Evolutionary conservation across 1,140 invertebrate genomes (phyloP), one percentile per base, ranked within the genome.

Genomic region (Papilio dardanus): DNA sequence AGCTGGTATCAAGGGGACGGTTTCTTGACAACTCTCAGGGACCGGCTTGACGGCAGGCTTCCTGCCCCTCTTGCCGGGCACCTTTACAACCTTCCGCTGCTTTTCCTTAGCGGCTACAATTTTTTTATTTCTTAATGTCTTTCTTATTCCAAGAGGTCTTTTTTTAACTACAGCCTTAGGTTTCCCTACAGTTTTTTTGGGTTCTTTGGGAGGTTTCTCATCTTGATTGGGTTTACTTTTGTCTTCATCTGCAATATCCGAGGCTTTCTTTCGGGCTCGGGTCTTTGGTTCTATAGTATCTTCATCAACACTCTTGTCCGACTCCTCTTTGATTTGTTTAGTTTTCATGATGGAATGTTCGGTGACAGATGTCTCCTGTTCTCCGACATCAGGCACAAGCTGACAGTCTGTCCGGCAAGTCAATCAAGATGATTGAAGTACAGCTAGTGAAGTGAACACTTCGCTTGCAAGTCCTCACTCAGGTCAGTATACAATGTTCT

Each of bases 261-360:
- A 90, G 71, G 90, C 91, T 79, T 93, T 93, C 77, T 93, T 93
- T 10, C 90, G 88, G 79, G 89, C 89, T 74, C 92, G 84, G 37
- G 91, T 93, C 79, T 93, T 93, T 42, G 91, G 90, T 87, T 93
- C 92, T 80, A 86, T 81, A 76, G 89, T 82, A 75, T 93, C 92
- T 58, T 93, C 92, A 89, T 93, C 92, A 35, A 86, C 86, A 81
- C 83, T 88, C 83, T 92, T 92, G 67, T 93, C 92, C 75, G 82
- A 81, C 76, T 93, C 92, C 75, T 93, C 90, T 83, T 93, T 93
- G 77, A 77, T 75, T 80, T 93, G 92, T 82, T 93, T 93, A 84
- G 92, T 92, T 91, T 93, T 93, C 92, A 93, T 93, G 86, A 85
- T 93, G 92, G 91, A 92, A 92, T 93, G 86, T 92, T 79, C 84